phyloP scores from a whole-genome alignment of 2,797 vertebrate species.

The Podarcis lilfordi region DNA sequence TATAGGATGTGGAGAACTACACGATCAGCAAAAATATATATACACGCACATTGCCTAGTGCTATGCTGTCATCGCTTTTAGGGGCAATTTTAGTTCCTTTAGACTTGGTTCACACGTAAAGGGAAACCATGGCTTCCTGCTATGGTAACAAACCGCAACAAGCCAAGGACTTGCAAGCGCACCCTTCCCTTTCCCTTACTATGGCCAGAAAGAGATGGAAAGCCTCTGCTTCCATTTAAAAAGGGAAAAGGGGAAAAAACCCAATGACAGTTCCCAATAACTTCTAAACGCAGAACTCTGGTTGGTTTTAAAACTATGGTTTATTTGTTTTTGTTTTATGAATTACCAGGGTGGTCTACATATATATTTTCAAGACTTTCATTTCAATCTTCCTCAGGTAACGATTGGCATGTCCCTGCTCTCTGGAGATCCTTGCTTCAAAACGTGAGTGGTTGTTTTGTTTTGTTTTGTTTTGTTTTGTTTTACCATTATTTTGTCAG shows the following conservation, averaged over 20 bases:
- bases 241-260: background rate
- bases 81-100: background rate
- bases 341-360: too few species aligned
- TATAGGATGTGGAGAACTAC: background rate
- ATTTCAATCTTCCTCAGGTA: slow-evolving; percentile 77
- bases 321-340: background rate
- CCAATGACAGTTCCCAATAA: background rate
- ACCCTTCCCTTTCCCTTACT: background rate
- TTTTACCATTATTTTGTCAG: too few species aligned
- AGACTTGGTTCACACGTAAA: background rate
- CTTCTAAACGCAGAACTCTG: background rate
- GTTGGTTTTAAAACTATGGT: background rate
- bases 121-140: background rate
- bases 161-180: background rate
- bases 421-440: slow-evolving; percentile 97
- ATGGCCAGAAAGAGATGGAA: background rate
- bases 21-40: background rate
- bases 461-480: too few species aligned
- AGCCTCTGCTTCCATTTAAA: background rate
- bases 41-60: background rate
- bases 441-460: slow-evolving; percentile 86
- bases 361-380: background rate
- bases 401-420: slow-evolving; percentile 95
- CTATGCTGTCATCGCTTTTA: background rate
- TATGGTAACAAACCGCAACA: background rate